Base-by-base conservation (phyloP, 2,888 invertebrate genomes). In the Plutella xylostella region DNA sequence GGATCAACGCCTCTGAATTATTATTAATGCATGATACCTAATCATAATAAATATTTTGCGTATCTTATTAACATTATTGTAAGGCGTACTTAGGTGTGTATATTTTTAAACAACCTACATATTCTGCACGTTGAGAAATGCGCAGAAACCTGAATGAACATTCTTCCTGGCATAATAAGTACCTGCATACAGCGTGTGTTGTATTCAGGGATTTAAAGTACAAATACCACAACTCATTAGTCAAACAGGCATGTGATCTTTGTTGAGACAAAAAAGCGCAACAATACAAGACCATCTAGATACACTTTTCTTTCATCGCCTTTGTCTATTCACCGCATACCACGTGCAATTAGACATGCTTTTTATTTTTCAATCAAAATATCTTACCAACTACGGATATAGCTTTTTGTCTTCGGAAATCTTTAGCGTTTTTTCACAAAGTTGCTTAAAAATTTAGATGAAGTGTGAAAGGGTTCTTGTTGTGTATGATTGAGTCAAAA, bases 361-460 rank as follows among this genome's bases (percentile, higher is more conserved):
- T 71, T 73, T 80, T 82, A 82, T 79, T 80, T 79, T 83, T 62
- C 78, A 78, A 83, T 83, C 78, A 75, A 79, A 75, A 76, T 73
- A 70, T 65, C 68, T 73, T 68, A 66, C 18, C 30, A 60, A 66
- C 62, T 67, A 67, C 72, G 75, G 78, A 77, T 77, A 62, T 65
- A 53, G 57, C 55, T 55, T 62, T 63, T 68, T 73, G 67, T 56
- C 65, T 69, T 63, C 57, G 48, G 47, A 53, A 57, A 58, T 64
- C 61, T 57, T 54, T 45, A 53, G 47, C 49, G 54, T 64, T 72
- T 73, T 72, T 62, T 61, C 14, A 14, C 4, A 34, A 28, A 55
- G 51, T 52, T 55, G 65, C 60, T 68, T 62, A 64, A 65, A 72
- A 64, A 65, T 72, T 68, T 74, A 73, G 72, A 79, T 75, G 63